phyloP scores from a whole-genome alignment of 2,113 vertebrate species.

The Dipodomys merriami region DNA sequence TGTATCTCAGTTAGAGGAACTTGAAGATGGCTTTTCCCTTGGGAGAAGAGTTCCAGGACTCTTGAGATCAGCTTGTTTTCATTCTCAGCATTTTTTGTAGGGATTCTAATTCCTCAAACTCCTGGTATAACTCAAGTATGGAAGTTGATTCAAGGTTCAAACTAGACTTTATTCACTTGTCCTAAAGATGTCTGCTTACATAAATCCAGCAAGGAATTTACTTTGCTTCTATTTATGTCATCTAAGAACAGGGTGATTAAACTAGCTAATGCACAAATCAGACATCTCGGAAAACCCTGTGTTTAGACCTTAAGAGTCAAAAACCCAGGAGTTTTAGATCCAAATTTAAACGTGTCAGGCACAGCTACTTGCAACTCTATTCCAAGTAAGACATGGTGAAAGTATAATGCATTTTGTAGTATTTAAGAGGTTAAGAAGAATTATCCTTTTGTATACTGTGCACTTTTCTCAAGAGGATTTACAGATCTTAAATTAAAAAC shows the following conservation, averaged over 20 bases:
- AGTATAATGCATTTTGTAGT: neutral
- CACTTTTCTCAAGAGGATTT: constrained; percentile 44
- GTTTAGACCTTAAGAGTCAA: no score
- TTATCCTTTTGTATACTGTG: neutral
- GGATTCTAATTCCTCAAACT: no score
- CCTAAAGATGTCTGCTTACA: neutral
- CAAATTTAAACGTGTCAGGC: no score
- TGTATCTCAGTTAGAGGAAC: no score
- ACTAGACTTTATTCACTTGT: neutral
- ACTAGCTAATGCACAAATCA: neutral
- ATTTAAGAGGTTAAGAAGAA: neutral
- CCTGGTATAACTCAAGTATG: neutral
- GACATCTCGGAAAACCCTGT: no score
- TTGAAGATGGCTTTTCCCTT: no score
- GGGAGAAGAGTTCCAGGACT: no score
- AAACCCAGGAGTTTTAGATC: no score
- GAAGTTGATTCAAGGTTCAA: neutral
- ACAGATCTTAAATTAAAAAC: neutral
- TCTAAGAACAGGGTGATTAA: neutral
- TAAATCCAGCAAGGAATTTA: neutral
- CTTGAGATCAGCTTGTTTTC: no score
- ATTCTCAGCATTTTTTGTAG: no score
- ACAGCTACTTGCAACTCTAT: no score
- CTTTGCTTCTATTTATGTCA: neutral
- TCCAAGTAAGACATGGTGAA: no score